Evolutionary conservation across 2,113 vertebrate genomes (phyloP).

Genomic region (Eudyptes chrysolophus): DNA sequence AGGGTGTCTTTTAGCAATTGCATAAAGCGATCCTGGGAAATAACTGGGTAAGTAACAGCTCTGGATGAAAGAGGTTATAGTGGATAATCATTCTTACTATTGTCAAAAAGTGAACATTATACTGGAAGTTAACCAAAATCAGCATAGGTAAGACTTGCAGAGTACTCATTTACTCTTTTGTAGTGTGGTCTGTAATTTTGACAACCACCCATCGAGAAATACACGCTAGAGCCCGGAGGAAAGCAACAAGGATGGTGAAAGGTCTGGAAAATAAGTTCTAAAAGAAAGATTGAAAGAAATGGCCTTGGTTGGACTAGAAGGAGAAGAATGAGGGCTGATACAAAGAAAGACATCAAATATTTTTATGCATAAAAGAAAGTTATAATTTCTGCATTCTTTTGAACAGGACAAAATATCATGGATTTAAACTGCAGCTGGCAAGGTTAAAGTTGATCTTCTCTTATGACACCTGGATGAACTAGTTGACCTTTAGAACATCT

Average conservation of each 20-base stretch:
- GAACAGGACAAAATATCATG: neutral
- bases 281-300: neutral
- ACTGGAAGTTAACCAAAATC: neutral
- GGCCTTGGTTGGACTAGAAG: neutral
- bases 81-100: neutral
- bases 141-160: neutral
- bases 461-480: neutral
- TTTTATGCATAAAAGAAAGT: neutral
- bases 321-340: neutral
- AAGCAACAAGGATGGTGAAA: neutral
- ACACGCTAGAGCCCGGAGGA: neutral
- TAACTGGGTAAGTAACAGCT: neutral
- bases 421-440: neutral
- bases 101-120: neutral
- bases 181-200: neutral
- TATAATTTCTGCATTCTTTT: neutral
- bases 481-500: neutral
- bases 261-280: neutral
- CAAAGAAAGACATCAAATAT: neutral
- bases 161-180: neutral
- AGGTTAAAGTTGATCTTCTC: neutral
- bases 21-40: neutral
- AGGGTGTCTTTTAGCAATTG: neutral
- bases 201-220: neutral
- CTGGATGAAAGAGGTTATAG: neutral